Evolutionary conservation across 2,113 vertebrate genomes (phyloP).

Genomic region (Sapajus apella): DNA sequence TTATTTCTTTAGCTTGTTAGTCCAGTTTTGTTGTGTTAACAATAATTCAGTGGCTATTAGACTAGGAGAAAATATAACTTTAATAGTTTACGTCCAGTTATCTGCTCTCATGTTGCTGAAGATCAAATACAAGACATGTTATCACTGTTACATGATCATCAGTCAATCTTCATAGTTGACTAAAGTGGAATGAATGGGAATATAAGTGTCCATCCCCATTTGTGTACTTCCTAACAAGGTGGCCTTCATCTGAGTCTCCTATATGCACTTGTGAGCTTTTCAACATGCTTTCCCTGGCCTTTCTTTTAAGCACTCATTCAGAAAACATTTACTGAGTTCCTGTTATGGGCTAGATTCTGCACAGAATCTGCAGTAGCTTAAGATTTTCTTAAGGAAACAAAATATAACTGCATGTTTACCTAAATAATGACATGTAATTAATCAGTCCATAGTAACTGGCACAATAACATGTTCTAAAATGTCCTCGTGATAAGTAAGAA

Average conservation of each 20-base stretch:
- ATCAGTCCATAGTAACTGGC: neutral
- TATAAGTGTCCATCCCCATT: neutral
- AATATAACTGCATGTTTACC: neutral
- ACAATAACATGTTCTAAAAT: neutral
- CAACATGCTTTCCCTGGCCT: neutral
- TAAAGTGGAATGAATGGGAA: neutral
- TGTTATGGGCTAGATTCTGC: neutral
- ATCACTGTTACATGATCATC: neutral
- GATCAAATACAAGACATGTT: neutral
- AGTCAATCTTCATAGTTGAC: neutral
- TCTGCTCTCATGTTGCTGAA: neutral
- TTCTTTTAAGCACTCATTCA: neutral
- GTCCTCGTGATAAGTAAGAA: neutral
- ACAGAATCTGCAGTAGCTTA: neutral
- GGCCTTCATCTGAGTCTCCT: neutral
- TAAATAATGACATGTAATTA: neutral
- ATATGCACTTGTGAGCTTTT: neutral
- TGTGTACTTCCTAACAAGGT: neutral
- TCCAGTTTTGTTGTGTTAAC: neutral
- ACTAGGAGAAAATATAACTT: neutral
- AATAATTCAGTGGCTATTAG: neutral
- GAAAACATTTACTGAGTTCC: neutral
- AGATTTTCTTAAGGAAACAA: conserved; percentile 17
- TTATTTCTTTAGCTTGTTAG: neutral
- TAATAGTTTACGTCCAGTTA: neutral